Evolutionary conservation across 2,888 invertebrate genomes (phyloP), one percentile per base, ranked within the genome.

Genomic region (Coenonympha glycerion): DNA sequence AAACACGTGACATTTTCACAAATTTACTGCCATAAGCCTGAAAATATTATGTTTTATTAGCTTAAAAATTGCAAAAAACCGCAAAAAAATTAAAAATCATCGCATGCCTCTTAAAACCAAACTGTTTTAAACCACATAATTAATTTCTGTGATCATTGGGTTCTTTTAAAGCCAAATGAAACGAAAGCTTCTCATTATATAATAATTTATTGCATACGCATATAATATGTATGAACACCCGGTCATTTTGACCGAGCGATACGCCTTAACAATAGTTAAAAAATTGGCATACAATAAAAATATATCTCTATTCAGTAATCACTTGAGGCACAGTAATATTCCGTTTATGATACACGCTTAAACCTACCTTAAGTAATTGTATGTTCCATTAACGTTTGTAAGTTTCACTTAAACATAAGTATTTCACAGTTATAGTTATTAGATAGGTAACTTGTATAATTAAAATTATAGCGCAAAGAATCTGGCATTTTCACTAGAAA

Each of bases 281-380:
- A 61, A 64, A 65, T 64, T 62, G 61, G 61, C 63, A 60, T 64
- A 60, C 62, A 60, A 62, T 63, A 65, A 65, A 61, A 63, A 63
- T 60, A 61, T 61, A 61, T 62, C 56, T 63, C 60, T 65, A 56
- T n/a, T n/a, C n/a, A n/a, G n/a, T 61, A 64, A 60, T 61, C 51
- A 60, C 47, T 64, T 61, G 60, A 65, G 65, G 65, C 65, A 65
- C 65, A 53, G 59, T 61, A 56, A 59, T 50, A 55, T 58, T 58
- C 54, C 48, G 57, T 56, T 52, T 36, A 46, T 54, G 53, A 59
- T 56, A 56, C 57, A 55, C 45, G 28, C 42, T 56, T 60, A 55
- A 39, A 46, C 49, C 52, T 58, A 58, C 24, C 51, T 52, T 40
- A 53, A 49, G 42, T 47, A 55, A 53, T 54, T 53, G 49, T 52